Evolutionary conservation across 1,140 invertebrate genomes (phyloP), one percentile per base, ranked within the genome.

Genomic region (Pemphigus obesinymphae): DNA sequence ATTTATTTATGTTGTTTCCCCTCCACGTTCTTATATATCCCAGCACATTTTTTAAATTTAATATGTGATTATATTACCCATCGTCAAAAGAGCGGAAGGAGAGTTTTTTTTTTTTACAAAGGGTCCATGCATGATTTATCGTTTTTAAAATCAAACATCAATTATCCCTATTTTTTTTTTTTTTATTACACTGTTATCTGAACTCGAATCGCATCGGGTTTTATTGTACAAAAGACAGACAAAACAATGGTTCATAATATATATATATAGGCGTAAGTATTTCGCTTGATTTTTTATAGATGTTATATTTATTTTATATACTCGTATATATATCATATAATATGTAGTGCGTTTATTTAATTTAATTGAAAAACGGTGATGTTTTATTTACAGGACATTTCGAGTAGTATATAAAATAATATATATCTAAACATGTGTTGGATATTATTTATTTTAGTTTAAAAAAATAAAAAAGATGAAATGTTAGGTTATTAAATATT

Each of bases 191-290:
- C 37, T 45, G 37, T 70, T 29, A 7, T 26, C n/a, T 45, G 40
- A 26, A 29, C 23, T 45, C 17, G 66, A 43, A 68, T n/a, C 37
- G n/a, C 40, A 26, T 29, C 40, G 17, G 23, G 37, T 70, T 45
- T 70, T 45, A 70, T 70, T 17, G n/a, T 15, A 70, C 68, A 70
- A 70, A 70, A 13, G 40, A 26, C 40, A 17, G 5, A 45, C 23
- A 23, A 70, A 45, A 70, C 68, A 70, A 70, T 45, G 31, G 40
- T n/a, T n/a, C n/a, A n/a, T n/a, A n/a, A n/a, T n/a, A n/a, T n/a
- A n/a, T n/a, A n/a, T n/a, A n/a, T 66, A 66, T n/a, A 37, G 31
- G 7, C 58, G 17, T 23, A n/a, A 20, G 34, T 66, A 66, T 37
- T 37, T n/a, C 20, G 20, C 43, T 15, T 17, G 11, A 20, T 31